Evolutionary conservation across 2,797 vertebrate genomes (phyloP).

Genomic region (Rhinogobio ventralis): DNA sequence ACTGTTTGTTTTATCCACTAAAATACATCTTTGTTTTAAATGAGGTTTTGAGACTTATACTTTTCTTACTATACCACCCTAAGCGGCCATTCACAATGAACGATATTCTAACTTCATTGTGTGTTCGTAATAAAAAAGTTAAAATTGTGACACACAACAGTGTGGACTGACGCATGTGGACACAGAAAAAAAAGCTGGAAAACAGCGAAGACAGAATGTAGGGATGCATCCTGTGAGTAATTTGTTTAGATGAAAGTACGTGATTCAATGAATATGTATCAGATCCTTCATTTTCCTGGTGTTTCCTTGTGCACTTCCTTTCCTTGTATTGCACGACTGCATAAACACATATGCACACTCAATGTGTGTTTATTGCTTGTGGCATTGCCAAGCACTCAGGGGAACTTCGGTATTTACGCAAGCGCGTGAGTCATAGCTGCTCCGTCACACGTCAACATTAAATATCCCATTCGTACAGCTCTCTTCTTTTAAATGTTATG

Average conservation of each 20-base stretch:
- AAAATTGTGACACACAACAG: not conserved
- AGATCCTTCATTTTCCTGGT: not conserved
- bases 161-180: not conserved
- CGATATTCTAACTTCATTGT: not conserved
- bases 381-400: conserved; percentile 15
- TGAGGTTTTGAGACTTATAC: not conserved
- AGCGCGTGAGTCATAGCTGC: conserved; percentile 29
- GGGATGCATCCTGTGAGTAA: not conserved
- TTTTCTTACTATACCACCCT: not conserved
- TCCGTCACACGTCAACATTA: not conserved
- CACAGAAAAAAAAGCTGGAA: not conserved
- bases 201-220: not conserved
- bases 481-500: not conserved
- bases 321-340: not conserved
- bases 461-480: not conserved
- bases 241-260: not conserved
- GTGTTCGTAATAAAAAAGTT: not conserved
- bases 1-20: not conserved
- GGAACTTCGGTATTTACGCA: conserved; percentile 10
- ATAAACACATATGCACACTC: conserved; percentile 18
- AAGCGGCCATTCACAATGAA: not conserved
- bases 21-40: conserved; percentile 10
- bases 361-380: conserved; percentile 12
- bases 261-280: conserved; percentile 1
- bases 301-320: not conserved